phyloP scores from a whole-genome alignment of 1,140 invertebrate genomes.

The Chironomus striatipennis region DNA sequence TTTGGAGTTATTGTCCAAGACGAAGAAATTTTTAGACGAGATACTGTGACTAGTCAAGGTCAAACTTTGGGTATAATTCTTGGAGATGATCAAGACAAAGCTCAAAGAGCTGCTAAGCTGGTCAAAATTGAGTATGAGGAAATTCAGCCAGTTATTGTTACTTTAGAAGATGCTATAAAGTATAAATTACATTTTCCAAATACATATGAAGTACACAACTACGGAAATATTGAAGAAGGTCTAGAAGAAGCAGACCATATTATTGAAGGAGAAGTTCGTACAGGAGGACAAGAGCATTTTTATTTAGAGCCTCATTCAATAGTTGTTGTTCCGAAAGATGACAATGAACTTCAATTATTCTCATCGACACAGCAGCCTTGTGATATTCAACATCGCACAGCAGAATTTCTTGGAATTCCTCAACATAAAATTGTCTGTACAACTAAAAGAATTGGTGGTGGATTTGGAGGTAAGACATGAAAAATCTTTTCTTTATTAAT shows the following conservation, averaged over 20 bases:
- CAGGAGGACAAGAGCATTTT: conserved; percentile 94
- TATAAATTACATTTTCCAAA: conserved; percentile 57
- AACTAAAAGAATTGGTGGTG: conserved; percentile 70
- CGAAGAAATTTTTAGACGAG: conserved; percentile 64
- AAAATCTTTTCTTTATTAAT: too few relatives aligned
- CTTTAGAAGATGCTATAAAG: conserved; percentile 76
- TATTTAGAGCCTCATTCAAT: conserved; percentile 82
- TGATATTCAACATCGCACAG: conserved; percentile 64
- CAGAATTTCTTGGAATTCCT: conserved; percentile 64
- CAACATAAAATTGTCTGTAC: conserved; percentile 66
- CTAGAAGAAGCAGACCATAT: conserved; percentile 56
- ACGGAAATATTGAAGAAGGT: conserved; percentile 58
- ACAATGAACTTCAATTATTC: conserved; percentile 79
- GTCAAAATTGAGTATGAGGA: conserved; percentile 71
- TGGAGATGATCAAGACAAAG: conserved; percentile 59
- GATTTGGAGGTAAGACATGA: too few relatives aligned
- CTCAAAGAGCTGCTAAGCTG: conserved; percentile 62
- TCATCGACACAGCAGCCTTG: conserved; percentile 75
- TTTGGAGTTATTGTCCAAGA: too few relatives aligned
- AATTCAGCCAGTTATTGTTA: conserved; percentile 64
- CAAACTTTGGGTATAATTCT: conserved; percentile 71
- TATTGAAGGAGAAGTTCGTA: conserved; percentile 63
- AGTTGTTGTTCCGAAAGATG: conserved; percentile 66
- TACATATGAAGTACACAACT: conserved; percentile 44
- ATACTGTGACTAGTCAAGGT: conserved; percentile 62